Evolutionary conservation across 2,113 vertebrate species (phyloP), one percentile per base, ranked within the genome.

Genomic region (Euleptes europaea): DNA sequence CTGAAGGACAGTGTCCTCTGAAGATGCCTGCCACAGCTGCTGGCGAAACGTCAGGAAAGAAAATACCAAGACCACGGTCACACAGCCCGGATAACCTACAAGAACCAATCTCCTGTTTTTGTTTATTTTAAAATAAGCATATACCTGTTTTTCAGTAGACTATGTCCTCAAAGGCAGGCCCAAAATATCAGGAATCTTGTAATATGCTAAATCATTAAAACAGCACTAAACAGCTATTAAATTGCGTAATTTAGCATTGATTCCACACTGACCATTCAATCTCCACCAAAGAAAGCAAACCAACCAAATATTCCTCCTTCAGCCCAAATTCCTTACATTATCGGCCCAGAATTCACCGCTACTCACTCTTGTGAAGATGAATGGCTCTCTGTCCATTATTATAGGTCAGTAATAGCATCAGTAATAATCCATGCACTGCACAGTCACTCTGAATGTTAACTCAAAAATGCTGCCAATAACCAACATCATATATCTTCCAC

Each of bases 341-440:
- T 72, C 90, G 84, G 85, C 84, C 90, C 93, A 76, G 82, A 82
- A 89, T 67, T 82, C 80, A 90, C 85, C 86, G 83, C 81, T 84
- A 85, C 86, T 88, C 86, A 23, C 84, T 88, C 86, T 89, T 73
- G 57, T 75, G 71, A 92, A 90, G 85, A 89, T 83, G 54, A 70
- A 92, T 88, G 87, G 82, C 79, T 88, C 88, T 74, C 87, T 88
- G 92, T 86, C 88, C 84, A 88, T 93, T 93, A 91, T 88, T 85
- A 92, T 88, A 91, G 90, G 86, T 92, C 91, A 91, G 82, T 89
- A 90, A 90, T 87, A 86, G 47, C 88, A 69, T 91, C 86, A 86
- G 86, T 90, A 90, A 84, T 88, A 92, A 90, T 84, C 84, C 87
- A 87, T 49, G 84, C 83, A 91, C 89, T 83, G 86, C 71, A 60